Percentiles rank a stretch among this genome's conserved stretches.
phyloP scores from a whole-genome alignment of 2,888 invertebrate species.

The Sinohyriopsis cumingii region DNA sequence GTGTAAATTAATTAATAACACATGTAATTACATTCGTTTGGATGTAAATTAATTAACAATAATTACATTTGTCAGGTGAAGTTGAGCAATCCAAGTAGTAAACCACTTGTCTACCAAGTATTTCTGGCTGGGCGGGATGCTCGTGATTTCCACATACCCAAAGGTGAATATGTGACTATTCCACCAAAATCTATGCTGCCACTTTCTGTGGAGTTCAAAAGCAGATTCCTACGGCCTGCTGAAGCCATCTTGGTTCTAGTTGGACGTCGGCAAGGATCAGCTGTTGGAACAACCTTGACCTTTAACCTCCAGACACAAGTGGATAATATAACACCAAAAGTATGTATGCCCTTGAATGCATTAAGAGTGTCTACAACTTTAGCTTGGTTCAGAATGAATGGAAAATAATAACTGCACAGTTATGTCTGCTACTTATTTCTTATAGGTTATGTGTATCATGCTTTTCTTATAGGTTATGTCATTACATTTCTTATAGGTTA shows the following conservation, averaged over 20 bases:
- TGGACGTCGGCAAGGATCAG: conserved; percentile 65
- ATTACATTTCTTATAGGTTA: no score
- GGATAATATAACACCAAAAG: conserved; percentile 67
- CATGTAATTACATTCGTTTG: background rate
- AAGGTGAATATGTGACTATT: conserved; percentile 64
- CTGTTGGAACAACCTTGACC: conserved; percentile 66
- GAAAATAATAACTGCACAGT: no score
- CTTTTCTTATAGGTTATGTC: no score
- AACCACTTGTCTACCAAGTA: conserved; percentile 68
- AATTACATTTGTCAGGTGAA: conserved; percentile 57
- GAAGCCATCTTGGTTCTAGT: conserved; percentile 67
- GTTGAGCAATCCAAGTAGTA: conserved; percentile 68
- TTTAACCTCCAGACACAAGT: conserved; percentile 67
- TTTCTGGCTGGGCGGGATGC: conserved; percentile 68
- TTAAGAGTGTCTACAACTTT: no score
- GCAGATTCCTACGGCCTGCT: conserved; percentile 66
- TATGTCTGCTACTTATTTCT: no score
- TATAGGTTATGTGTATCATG: no score
- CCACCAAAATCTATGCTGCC: conserved; percentile 61
- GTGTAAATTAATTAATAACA: background rate
- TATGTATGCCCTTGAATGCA: conserved; percentile 26
- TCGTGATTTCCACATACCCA: conserved; percentile 66
- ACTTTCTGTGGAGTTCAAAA: conserved; percentile 59
- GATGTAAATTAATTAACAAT: background rate
- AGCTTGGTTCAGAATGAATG: no score